These are phyloP conservation scores for Otocyon megalotis DNA, from an alignment of 2,113 vertebrate species.

Conservation along the genomic window DNA sequence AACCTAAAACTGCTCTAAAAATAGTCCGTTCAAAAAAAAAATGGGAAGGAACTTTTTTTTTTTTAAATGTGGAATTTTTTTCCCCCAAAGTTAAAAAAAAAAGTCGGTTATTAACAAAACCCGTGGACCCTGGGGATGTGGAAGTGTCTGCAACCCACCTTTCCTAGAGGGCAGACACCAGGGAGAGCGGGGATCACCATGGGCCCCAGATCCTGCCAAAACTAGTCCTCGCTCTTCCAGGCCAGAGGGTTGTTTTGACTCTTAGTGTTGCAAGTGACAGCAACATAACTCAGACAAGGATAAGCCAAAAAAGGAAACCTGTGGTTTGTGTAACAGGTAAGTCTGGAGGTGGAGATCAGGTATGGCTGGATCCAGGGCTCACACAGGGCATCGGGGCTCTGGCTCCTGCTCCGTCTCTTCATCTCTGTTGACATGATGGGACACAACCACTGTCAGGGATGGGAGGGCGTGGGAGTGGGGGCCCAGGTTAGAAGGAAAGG, in stretches of 20 bases:
- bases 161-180: background rate
- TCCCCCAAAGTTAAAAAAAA: background rate
- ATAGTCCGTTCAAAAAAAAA: background rate
- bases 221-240: background rate
- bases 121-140: background rate
- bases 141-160: background rate
- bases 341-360: background rate
- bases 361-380: background rate
- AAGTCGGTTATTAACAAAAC: background rate
- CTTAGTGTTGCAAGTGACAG: background rate
- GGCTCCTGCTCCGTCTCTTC: background rate
- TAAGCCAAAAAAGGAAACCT: too few relatives aligned
- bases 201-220: background rate
- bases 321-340: background rate
- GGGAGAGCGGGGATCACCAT: rapidly evolving
- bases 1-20: slow-evolving; percentile 44
- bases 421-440: background rate
- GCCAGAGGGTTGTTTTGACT: background rate
- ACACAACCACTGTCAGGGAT: background rate
- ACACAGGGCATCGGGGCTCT: rapidly evolving
- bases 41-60: background rate
- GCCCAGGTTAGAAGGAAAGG: background rate
- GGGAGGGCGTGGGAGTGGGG: too few relatives aligned
- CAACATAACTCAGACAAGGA: background rate
- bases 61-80: background rate